Percentiles rank a stretch among this genome's conserved stretches.
Conservation (phyloP, 2,888 invertebrate species). For the Tortrix viridana region DNA sequence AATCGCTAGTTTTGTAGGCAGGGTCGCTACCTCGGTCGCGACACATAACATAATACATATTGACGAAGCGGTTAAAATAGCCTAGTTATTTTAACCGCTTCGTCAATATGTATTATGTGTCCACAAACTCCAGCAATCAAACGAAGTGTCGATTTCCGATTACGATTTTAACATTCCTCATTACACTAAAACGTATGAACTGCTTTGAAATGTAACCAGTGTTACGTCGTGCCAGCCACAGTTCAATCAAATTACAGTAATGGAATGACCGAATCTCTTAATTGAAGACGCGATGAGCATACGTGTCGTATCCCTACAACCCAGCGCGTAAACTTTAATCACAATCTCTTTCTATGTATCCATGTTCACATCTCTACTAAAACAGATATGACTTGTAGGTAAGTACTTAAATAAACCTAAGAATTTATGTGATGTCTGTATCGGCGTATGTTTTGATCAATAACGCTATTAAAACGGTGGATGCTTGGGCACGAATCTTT, state of each 20-base stretch:
- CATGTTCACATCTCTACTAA: not conserved
- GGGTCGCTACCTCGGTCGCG: no score
- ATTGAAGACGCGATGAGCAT: slow-evolving; percentile 35
- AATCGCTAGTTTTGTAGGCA: no score
- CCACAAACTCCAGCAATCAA: slow-evolving; percentile 10
- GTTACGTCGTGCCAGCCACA: slow-evolving; percentile 28
- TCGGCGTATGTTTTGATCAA: no score
- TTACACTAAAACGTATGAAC: slow-evolving; percentile 33
- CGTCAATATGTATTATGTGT: no score
- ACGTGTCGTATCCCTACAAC: slow-evolving; percentile 22
- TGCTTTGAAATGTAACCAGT: slow-evolving; percentile 31
- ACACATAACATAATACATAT: no score
- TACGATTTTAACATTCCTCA: slow-evolving; percentile 28
- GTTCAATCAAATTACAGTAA: slow-evolving; percentile 36
- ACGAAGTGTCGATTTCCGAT: slow-evolving; percentile 28
- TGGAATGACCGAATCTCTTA: slow-evolving; percentile 35
- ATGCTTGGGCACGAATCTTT: no score
- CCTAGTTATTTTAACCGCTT: no score
- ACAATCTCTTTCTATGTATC: slow-evolving; percentile 20
- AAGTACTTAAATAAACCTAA: no score
- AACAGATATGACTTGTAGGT: not conserved
- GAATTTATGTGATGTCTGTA: no score
- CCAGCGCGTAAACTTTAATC: slow-evolving; percentile 19
- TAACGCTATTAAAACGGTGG: no score
- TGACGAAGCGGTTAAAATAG: no score